phyloP scores from a whole-genome alignment of 2,797 vertebrate genomes.

The Potorous gilbertii region DNA sequence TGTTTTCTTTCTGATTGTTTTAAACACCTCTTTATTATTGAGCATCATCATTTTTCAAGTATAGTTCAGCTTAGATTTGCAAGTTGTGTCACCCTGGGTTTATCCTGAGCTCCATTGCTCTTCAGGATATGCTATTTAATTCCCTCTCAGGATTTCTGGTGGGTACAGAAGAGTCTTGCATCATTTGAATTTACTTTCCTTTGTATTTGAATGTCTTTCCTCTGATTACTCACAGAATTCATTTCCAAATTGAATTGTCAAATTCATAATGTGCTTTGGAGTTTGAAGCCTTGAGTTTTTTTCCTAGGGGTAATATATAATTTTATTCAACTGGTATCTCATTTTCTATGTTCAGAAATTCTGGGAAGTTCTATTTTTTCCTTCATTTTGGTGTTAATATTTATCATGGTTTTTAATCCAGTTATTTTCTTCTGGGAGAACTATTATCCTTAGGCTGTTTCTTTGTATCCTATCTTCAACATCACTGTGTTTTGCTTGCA shows the following conservation, averaged over 20 bases:
- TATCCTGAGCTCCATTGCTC: background rate
- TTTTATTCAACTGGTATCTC: background rate
- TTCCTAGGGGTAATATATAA: too few relatives aligned
- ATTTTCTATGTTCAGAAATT: background rate
- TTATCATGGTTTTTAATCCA: background rate
- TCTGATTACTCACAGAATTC: background rate
- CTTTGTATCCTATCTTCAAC: background rate
- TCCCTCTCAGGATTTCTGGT: background rate
- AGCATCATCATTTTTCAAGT: background rate
- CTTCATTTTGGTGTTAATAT: background rate
- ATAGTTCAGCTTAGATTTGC: background rate
- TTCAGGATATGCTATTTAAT: background rate
- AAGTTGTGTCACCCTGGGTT: background rate
- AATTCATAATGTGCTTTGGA: background rate
- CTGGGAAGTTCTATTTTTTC: background rate
- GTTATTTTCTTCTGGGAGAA: background rate
- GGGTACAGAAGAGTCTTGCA: background rate
- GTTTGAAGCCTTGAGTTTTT: background rate
- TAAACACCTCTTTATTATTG: background rate
- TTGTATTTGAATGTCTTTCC: background rate
- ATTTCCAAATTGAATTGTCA: background rate
- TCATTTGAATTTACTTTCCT: background rate
- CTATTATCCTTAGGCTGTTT: background rate
- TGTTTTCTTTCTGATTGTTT: background rate
- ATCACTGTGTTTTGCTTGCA: background rate